Evolutionary conservation across 2,113 vertebrate species (phyloP).

Genomic region (Tachuris rubrigastra): DNA sequence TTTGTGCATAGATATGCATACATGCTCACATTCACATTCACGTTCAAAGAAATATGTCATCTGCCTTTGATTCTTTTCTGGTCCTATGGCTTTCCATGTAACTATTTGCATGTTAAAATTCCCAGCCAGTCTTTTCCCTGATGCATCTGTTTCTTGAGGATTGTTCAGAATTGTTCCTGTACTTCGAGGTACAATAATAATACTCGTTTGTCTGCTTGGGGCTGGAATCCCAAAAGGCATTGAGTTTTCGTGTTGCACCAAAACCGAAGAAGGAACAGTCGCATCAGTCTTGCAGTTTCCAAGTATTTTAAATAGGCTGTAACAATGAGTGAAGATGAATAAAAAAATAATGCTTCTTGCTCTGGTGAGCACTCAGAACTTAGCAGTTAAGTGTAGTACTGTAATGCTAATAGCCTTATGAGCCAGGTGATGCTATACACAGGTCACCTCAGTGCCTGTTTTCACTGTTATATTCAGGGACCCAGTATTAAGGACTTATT

Average conservation of each 20-base stretch:
- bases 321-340: not conserved
- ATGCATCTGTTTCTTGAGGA: not conserved
- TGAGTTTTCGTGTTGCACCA: not conserved
- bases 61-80: not conserved
- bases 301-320: not conserved
- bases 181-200: not conserved
- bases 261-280: not conserved
- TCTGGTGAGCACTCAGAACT: not conserved
- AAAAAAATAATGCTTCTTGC: not conserved
- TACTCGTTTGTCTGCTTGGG: not conserved
- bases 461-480: not conserved
- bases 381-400: not conserved
- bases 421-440: not conserved
- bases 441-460: not conserved
- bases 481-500: not conserved
- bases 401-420: not conserved
- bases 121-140: not conserved
- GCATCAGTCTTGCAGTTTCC: not conserved
- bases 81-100: rapidly evolving
- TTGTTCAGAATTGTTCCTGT: not conserved
- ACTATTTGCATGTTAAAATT: not conserved
- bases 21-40: no score
- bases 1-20: not conserved
- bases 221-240: not conserved
- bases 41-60: not conserved